phyloP scores from a whole-genome alignment of 2,113 vertebrate species.

The Ophthalmolycus amberensis region DNA sequence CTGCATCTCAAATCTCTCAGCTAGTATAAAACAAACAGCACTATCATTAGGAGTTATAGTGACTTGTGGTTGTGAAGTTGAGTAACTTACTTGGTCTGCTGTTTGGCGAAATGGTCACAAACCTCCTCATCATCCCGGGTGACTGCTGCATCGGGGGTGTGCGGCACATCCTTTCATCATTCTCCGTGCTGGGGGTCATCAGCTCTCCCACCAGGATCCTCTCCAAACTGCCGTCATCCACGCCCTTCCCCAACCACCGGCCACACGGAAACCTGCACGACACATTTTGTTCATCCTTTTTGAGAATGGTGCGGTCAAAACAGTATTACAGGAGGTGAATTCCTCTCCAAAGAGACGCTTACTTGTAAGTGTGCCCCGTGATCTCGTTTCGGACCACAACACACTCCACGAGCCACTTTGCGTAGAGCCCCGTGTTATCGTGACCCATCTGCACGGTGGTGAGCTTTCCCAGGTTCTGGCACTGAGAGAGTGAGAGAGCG shows the following conservation, averaged over 20 bases:
- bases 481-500: constrained; percentile 78
- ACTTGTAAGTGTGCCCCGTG: constrained; percentile 98
- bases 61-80: neutral
- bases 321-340: accelerated
- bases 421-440: constrained; percentile 96
- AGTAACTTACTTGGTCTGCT: constrained; percentile 93
- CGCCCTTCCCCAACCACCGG: constrained; percentile 96
- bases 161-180: constrained; percentile 92
- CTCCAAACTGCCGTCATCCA: constrained; percentile 97
- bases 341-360: constrained; percentile 49
- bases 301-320: neutral
- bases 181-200: constrained; percentile 89
- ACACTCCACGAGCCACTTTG: constrained; percentile 97
- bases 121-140: constrained; percentile 96
- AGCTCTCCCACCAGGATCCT: constrained; percentile 95
- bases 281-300: neutral
- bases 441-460: constrained; percentile 99
- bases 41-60: neutral
- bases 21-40: neutral
- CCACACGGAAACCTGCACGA: constrained; percentile 94
- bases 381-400: constrained; percentile 97
- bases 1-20: neutral
- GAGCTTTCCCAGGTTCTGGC: constrained; percentile 97
- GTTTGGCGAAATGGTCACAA: constrained; percentile 97
- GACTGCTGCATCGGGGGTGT: constrained; percentile 98